Base-by-base conservation (phyloP, 2,797 vertebrate species). In the Eutrigla gurnardus region DNA sequence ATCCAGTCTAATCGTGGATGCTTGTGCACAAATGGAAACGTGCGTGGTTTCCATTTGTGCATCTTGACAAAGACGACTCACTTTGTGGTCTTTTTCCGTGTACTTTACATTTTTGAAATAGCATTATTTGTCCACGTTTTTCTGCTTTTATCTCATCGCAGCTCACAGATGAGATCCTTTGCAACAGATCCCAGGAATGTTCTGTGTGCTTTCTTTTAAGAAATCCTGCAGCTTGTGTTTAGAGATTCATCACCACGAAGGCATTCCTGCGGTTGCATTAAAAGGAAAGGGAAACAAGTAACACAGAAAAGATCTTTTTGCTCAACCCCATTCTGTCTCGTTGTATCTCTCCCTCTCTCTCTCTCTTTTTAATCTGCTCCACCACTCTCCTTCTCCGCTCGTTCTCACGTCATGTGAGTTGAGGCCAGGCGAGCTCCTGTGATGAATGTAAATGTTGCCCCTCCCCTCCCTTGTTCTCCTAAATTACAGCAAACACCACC, bases 401-500 rank as follows among this genome's bases (percentile, higher is more conserved):
- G 68, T 75, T 69, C 81, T 84, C 83, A 60, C 58, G 43, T 85
- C 88, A 86, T 84, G 78, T 70, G 81, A 85, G 86, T 76, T 81
- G 84, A 92, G 85, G 66, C 62, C 63, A 89, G 66, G 72, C 43
- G 39, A 84, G 88, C 78, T 75, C 78, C 84, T 87, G 82, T 90
- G 91, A 87, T 92, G 90, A 91, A 93, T 92, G 84, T 91, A 91
- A 93, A 91, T 86, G 88, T 70, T 69, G 77, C 79, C 85, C 87
- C 88, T 87, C 89, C 92, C 77, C 49, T 84, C 69, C 39, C 85
- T 82, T 89, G 86, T 90, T 92, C 90, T 77, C 78, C 84, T 80
- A 91, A 91, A 91, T 93, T 89, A 92, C 86, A 79, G 78, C 88
- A 87, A 93, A 91, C 87, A 84, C 84, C 75, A 50, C 82, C 89